Evolutionary conservation across 2,888 invertebrate genomes (phyloP), one percentile per base, ranked within the genome.

Genomic region (Phyllotreta cruciferae): DNA sequence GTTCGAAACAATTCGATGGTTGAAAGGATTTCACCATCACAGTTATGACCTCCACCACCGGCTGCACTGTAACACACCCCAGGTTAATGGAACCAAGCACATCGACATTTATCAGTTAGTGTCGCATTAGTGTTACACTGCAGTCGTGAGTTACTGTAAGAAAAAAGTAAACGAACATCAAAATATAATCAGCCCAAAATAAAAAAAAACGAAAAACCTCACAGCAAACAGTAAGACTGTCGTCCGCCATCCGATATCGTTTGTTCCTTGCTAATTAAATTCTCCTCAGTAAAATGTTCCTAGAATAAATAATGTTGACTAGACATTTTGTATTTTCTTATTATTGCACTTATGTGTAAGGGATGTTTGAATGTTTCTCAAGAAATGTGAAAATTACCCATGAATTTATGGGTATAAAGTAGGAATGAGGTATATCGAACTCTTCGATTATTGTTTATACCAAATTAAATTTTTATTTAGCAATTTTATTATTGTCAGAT

Each of bases 121-220:
- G 79, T 77, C 79, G 79, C 80, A 78, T 80, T 80, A 81, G 79
- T 81, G 81, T 81, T 81, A 81, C 80, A 81, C 77, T 81, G 81
- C 81, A 81, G 80, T 80, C 78, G 80, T 80, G 78, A 79, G 80
- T 80, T 79, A 80, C 75, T 77, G 72, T 74, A 76, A 77, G 69
- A 72, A 71, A 74, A 71, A 72, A 74, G 78, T 75, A 75, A 79
- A 79, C 77, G 78, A 79, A 80, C 79, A 80, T 78, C 78, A 79
- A 79, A 80, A 75, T 79, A 78, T 79, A 77, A 75, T 80, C 79
- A 80, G 80, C 79, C 78, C 79, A 80, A 79, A 79, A 80, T 74
- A 60, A 62, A 77, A 24, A 77, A 78, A 77, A 79, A 78, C 75
- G 76, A 76, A 78, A 81, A 81, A 81, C 78, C 81, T 80, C 80